Evolutionary conservation across 2,113 vertebrate species (phyloP), one percentile per base, ranked within the genome.

Genomic region (Apaloderma vittatum): DNA sequence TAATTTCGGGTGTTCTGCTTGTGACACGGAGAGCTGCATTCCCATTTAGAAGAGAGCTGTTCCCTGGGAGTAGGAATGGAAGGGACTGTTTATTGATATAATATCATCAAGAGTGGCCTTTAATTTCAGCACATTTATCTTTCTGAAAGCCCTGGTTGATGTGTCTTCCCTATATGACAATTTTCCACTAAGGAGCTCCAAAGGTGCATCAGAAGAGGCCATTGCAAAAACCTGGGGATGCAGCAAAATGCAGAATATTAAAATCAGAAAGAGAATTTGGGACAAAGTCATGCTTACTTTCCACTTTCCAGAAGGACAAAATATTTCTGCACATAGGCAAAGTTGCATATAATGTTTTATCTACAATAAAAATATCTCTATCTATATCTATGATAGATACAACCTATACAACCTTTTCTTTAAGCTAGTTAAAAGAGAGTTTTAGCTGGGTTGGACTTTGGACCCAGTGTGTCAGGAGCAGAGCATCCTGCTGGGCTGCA

Each of bases 1-100:
- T 96, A 95, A 96, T 95, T 93, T 95, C 15, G 0, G 88, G 74
- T 93, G 75, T 92, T 88, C 88, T 67, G 67, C 82, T 61, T 88
- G 86, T 79, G 67, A 71, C 78, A 86, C 0, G 3, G 74, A 87
- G 61, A 57, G 27, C 29, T 87, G 58, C 70, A 62, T 96, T 96
- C 92, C 72, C 52, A 17, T 63, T 43, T 71, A 83, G 72, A 63
- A 86, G 79, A 88, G 36, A 95, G 59, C 8, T 83, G 67, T 90
- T 90, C 63, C 45, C 34, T 67, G 21, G 11, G 16, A 80, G 63
- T 90, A 48, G 75, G 34, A 90, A 79, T 16, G 49, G 61, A 78
- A 87, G 16, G 34, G 11, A 34, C 51, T 74, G 34, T 66, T 95
- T 82, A 34, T 79, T 93, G 87, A 68, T 49, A 54, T 43, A 62